phyloP scores from a whole-genome alignment of 2,113 vertebrate genomes.

The Stercorarius parasiticus region DNA sequence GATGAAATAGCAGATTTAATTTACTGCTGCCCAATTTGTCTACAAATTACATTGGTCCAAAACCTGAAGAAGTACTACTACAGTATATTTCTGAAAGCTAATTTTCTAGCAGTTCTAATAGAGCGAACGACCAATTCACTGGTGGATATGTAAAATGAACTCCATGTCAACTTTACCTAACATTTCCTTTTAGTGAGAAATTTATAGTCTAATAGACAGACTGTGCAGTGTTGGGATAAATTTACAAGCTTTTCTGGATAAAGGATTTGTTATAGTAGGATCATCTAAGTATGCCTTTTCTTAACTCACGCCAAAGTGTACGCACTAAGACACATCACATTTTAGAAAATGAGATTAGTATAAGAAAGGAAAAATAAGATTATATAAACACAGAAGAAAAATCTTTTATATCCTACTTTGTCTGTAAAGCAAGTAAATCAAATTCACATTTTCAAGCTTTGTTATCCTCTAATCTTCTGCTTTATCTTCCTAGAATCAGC shows the following conservation, averaged over 20 bases:
- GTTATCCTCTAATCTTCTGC: slow-evolving; percentile 32
- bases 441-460: slow-evolving; percentile 47
- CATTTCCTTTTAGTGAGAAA: not conserved
- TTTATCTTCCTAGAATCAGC: slow-evolving; percentile 62
- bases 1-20: not conserved
- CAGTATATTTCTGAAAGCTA: not conserved
- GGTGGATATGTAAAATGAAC: not conserved
- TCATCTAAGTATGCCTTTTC: not conserved
- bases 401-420: not conserved
- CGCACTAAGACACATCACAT: not conserved
- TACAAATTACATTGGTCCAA: not conserved
- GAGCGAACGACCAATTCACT: not conserved
- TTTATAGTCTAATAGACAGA: not conserved
- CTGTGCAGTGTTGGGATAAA: not conserved
- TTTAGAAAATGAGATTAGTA: not conserved
- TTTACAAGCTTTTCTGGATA: not conserved
- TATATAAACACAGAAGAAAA: slow-evolving; percentile 12
- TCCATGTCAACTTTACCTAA: not conserved
- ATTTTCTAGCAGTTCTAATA: not conserved
- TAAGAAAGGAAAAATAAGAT: not conserved
- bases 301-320: not conserved
- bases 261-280: slow-evolving; percentile 15
- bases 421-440: slow-evolving; percentile 31
- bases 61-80: not conserved
- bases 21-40: not conserved